Evolutionary conservation across 1,140 invertebrate species (phyloP).

Genomic region (Ooceraea biroi): DNA sequence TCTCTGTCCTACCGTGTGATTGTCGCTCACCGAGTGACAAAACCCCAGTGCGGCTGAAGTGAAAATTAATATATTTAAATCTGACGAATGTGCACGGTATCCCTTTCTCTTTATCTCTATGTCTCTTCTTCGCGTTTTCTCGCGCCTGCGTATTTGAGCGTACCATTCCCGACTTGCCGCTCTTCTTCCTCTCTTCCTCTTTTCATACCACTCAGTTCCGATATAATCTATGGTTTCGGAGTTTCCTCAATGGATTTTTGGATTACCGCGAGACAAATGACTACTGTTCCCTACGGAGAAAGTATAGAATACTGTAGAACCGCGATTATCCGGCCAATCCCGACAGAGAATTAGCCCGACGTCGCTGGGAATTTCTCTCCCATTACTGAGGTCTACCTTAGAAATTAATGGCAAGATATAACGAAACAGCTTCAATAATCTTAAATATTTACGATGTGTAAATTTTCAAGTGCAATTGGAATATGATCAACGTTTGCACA

Average conservation of each 20-base stretch:
- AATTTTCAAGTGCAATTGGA: constrained; percentile 40
- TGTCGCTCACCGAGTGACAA: constrained; percentile 35
- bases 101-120: neutral
- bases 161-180: constrained; percentile 35
- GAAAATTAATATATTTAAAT: constrained; percentile 66
- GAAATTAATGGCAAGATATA: constrained; percentile 43
- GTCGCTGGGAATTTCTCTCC: constrained; percentile 50
- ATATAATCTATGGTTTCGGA: constrained; percentile 59
- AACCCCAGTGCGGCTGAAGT: neutral
- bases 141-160: neutral
- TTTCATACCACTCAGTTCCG: constrained; percentile 8
- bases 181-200: constrained; percentile 30
- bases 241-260: constrained; percentile 63
- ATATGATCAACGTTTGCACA: constrained; percentile 15
- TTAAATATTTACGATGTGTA: constrained; percentile 34
- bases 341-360: constrained; percentile 55
- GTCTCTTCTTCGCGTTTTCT: neutral
- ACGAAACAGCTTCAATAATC: constrained; percentile 35
- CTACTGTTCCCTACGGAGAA: constrained; percentile 50
- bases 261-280: constrained; percentile 60
- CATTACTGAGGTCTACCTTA: constrained; percentile 45
- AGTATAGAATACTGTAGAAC: constrained; percentile 61
- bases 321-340: constrained; percentile 59
- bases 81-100: constrained; percentile 9
- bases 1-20: neutral